Percentiles rank a stretch among this genome's conserved stretches.
These are phyloP conservation scores for Chionis minor DNA, from an alignment of 2,113 vertebrate genomes.

Conservation along the genomic window DNA sequence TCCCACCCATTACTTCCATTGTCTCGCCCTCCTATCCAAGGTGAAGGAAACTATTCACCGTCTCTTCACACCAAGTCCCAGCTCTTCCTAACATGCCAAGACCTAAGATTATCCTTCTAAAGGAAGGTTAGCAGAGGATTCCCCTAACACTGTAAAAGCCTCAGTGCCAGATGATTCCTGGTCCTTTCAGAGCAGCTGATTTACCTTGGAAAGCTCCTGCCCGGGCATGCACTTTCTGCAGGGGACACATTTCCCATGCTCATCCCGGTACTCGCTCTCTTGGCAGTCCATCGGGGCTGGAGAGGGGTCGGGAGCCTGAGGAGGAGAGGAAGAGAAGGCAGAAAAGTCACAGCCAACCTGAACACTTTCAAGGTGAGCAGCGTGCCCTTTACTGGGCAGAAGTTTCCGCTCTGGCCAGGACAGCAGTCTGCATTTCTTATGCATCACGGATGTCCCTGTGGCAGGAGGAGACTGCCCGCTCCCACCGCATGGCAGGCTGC, in stretches of 20 bases:
- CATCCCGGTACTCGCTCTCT: conserved; percentile 73
- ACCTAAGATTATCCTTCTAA: neutral
- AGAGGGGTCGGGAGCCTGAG: neutral
- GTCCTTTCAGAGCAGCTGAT: neutral
- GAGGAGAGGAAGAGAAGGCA: neutral
- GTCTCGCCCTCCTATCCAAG: neutral
- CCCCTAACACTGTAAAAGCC: neutral
- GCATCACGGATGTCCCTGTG: neutral
- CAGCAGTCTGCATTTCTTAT: neutral
- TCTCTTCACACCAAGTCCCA: neutral
- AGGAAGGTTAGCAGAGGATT: neutral
- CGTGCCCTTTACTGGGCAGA: neutral
- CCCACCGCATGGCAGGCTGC: neutral
- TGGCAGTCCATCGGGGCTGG: conserved; percentile 60
- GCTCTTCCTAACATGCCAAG: neutral
- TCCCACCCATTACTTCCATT: neutral
- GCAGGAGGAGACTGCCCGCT: neutral
- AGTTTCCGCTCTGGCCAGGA: neutral
- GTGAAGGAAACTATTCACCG: neutral
- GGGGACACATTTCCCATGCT: conserved; percentile 67
- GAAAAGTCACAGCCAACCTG: neutral
- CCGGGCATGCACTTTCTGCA: conserved; percentile 80
- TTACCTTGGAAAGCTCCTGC: conserved; percentile 83
- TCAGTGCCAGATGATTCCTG: neutral
- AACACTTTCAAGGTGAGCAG: neutral